Base-by-base conservation (phyloP, 2,113 vertebrate genomes). In the Oreochromis niloticus region DNA sequence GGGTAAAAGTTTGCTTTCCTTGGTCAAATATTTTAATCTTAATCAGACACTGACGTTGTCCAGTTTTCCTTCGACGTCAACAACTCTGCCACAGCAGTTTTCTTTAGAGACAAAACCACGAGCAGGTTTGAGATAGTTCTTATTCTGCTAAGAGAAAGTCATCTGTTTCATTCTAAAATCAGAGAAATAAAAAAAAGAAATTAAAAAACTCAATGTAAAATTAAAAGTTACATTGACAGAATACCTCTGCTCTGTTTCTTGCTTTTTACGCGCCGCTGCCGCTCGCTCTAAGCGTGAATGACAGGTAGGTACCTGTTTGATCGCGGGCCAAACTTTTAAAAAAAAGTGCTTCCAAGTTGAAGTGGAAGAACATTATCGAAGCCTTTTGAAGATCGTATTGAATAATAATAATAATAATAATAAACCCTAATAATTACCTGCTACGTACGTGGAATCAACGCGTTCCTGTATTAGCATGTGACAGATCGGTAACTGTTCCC, bases 301-400 rank as follows among this genome's bases (percentile, higher is more conserved):
- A 83, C 88, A 92, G 80, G 73, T 84, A 75, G 7, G 19, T 78
- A 30, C 80, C 5, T 68, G 39, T 82, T 57, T 88, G 85, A 89
- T 90, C 71, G 9, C 4, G 13, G 34, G 71, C 71, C 83, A 91
- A 43, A 57, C 32, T 8, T 48, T 39, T 1, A 3, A 66, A 63
- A 19, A 19, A 56, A 39, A 24, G 7, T 48, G 4, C n/a, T 19
- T 61, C 39, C 36, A 73, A 63, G 54, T 66, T 43, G 19, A 30
- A 71, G 13, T 24, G 22, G 66, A 71, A 75, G 24, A 50, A 48
- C 9, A 75, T 73, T 30, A 73, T 73, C 22, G 24, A 75, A 50
- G 14, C 71, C 27, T 50, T 43, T 75, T 19, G 14, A 17, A 50
- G 16, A 50, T 50, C 46, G n/a, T 12, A 9, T 32, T 50, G 73